These are phyloP conservation scores for Lymantria monacha DNA, from an alignment of 2,888 invertebrate genomes.

Conservation along the genomic window DNA sequence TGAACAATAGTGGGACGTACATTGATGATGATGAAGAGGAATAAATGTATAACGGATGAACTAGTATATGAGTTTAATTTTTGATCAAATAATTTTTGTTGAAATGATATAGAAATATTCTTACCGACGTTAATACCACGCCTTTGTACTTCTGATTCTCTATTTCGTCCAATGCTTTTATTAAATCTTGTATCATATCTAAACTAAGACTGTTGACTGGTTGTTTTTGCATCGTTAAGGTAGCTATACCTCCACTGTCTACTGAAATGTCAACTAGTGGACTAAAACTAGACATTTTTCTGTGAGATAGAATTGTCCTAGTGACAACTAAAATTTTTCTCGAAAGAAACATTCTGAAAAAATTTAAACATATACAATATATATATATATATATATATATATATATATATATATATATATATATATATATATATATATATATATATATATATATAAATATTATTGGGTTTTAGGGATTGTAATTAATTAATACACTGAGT, in stretches of 20 bases:
- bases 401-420: no score
- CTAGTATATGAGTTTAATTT: no score
- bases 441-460: no score
- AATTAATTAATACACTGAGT: no score
- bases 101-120: not conserved
- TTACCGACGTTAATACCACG: not conserved
- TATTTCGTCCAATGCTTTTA: not conserved
- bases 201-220: constrained; percentile 3
- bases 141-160: not conserved
- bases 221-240: not conserved
- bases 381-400: no score
- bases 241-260: constrained; percentile 1
- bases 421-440: no score
- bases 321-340: not conserved
- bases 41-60: no score
- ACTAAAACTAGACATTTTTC: not conserved
- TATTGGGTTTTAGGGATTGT: no score
- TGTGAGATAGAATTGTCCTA: not conserved
- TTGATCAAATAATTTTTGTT: no score
- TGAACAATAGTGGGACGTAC: no score
- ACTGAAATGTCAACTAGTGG: not conserved
- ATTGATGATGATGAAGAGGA: no score
- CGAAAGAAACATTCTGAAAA: not conserved
- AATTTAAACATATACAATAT: not conserved
- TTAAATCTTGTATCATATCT: constrained; percentile 1